A percentile compares a stretch with the other conserved stretches of the same genome.
Evolutionary conservation across 2,797 vertebrate genomes (phyloP).

Genomic region (Gila robusta): DNA sequence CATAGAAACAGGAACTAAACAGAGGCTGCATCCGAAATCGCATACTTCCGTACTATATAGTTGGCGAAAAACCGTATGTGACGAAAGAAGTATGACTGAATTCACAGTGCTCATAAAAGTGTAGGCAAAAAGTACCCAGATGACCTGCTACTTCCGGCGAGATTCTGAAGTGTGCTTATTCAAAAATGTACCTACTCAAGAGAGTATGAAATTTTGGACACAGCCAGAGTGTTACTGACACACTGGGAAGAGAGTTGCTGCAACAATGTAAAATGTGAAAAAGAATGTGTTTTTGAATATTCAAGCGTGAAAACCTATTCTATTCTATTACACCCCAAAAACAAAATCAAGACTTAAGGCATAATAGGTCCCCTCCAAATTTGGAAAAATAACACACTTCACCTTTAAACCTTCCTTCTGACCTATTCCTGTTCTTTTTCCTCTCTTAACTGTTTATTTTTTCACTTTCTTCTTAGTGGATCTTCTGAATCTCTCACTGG

Average conservation of each 20-base stretch:
- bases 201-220: neutral
- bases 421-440: neutral
- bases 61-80: neutral
- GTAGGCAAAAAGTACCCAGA: neutral
- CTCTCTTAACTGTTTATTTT: neutral
- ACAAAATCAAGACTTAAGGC: neutral
- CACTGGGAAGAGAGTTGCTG: neutral
- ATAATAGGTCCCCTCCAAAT: neutral
- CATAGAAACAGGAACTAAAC: neutral
- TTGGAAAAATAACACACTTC: neutral
- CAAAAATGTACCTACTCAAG: too few species aligned
- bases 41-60: too few species aligned
- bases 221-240: neutral
- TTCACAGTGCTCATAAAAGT: neutral
- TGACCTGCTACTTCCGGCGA: neutral
- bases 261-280: neutral
- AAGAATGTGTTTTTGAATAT: neutral
- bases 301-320: neutral
- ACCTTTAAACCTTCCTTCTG: constrained; percentile 18
- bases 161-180: neutral
- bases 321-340: neutral
- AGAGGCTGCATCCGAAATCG: neutral
- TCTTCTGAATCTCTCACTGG: constrained; percentile 82
- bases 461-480: constrained; percentile 67
- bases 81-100: neutral